Percentiles rank a stretch among this genome's conserved stretches.
These are phyloP conservation scores for Dascillus cervinus DNA, from an alignment of 2,888 invertebrate genomes.

Conservation along the genomic window DNA sequence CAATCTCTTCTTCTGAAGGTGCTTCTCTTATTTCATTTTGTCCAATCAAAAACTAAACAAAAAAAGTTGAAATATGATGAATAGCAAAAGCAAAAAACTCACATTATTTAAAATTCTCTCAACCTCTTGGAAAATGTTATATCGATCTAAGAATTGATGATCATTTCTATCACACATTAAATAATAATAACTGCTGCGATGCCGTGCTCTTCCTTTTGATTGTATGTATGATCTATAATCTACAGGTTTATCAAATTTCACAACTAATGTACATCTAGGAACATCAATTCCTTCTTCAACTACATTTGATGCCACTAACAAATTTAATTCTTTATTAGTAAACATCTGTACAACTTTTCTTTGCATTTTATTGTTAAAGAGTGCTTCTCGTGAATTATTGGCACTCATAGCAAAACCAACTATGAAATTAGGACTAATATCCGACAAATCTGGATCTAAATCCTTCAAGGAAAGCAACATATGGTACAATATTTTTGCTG, in stretches of 20 bases:
- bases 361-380: constrained; percentile 45
- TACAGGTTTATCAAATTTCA: constrained; percentile 63
- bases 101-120: constrained; percentile 50
- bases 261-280: constrained; percentile 69
- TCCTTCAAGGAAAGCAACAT: constrained; percentile 50
- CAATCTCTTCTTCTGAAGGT: constrained; percentile 49
- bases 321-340: constrained; percentile 51
- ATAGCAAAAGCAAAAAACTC: too few relatives aligned
- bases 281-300: constrained; percentile 89
- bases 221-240: constrained; percentile 81
- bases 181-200: constrained; percentile 51
- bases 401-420: constrained; percentile 60
- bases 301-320: constrained; percentile 69
- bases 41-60: constrained; percentile 51
- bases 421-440: constrained; percentile 62
- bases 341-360: constrained; percentile 50
- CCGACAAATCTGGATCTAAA: constrained; percentile 45
- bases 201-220: constrained; percentile 83
- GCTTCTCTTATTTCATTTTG: constrained; percentile 47
- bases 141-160: constrained; percentile 29
- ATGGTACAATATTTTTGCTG: constrained; percentile 67
- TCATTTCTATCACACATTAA: constrained; percentile 45
- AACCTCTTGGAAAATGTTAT: constrained; percentile 37
- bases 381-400: constrained; percentile 48
- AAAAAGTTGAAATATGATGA: constrained; percentile 19